phyloP scores from a whole-genome alignment of 2,113 vertebrate species.

The Burhinus bistriatus region DNA sequence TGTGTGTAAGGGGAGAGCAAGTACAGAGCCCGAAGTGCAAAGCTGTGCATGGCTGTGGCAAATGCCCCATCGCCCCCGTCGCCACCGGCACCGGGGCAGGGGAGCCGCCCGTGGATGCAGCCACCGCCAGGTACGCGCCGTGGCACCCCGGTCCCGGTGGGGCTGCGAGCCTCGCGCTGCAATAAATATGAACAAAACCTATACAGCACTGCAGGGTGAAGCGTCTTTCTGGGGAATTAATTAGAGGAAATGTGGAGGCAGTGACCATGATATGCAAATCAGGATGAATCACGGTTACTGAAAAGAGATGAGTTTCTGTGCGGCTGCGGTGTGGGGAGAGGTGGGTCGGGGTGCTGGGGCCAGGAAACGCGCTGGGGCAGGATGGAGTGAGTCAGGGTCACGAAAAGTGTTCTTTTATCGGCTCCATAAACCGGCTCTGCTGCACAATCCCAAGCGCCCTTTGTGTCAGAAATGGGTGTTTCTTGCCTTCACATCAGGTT shows the following conservation, averaged over 20 bases:
- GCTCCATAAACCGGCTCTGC: fast-evolving
- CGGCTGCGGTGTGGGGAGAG: fast-evolving
- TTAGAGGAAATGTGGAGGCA: neutral
- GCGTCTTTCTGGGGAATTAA: neutral
- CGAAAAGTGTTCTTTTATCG: fast-evolving
- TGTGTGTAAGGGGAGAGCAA: neutral
- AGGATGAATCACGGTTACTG: neutral
- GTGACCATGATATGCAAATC: neutral
- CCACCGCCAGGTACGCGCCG: fast-evolving
- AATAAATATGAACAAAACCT: fast-evolving
- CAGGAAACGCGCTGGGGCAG: fast-evolving
- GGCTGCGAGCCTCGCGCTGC: fast-evolving
- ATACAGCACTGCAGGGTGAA: fast-evolving
- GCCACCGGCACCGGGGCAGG: too few species aligned
- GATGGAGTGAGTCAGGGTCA: fast-evolving
- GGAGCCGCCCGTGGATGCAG: too few species aligned
- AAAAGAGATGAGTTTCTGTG: neutral
- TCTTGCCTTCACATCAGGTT: neutral
- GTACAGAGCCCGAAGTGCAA: fast-evolving
- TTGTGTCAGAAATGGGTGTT: neutral
- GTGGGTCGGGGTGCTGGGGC: neutral
- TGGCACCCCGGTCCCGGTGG: fast-evolving
- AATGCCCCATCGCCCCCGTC: too few species aligned
- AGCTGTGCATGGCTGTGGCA: too few species aligned
- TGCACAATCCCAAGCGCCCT: neutral